Conservation (phyloP, 2,797 vertebrate species). For the Darevskia mixta region DNA sequence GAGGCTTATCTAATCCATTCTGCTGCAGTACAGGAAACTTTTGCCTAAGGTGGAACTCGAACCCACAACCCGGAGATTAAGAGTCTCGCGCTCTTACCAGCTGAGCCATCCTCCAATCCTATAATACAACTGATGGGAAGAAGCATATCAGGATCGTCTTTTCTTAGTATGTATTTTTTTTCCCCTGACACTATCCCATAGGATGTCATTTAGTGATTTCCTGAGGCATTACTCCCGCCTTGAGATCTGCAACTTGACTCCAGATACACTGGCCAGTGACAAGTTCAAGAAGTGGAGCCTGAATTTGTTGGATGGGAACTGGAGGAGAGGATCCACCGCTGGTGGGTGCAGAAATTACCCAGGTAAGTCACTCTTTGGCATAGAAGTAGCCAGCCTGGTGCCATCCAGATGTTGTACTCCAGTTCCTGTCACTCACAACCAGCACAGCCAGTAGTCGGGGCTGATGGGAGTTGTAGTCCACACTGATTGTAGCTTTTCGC, state of each 20-base stretch:
- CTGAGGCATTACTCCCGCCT: slow-evolving; percentile 85
- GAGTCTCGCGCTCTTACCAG: too few relatives aligned
- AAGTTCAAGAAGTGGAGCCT: slow-evolving; percentile 86
- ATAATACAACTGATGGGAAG: too few relatives aligned
- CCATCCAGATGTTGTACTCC: too few relatives aligned
- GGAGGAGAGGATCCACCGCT: slow-evolving; percentile 88
- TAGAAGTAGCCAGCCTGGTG: too few relatives aligned
- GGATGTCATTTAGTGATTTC: slow-evolving; percentile 91
- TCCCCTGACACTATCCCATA: slow-evolving; percentile 54
- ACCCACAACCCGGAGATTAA: too few relatives aligned
- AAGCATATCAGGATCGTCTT: neutral
- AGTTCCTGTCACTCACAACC: too few relatives aligned
- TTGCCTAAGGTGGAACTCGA: too few relatives aligned
- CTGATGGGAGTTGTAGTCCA: too few relatives aligned
- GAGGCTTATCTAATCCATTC: too few relatives aligned
- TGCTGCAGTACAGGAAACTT: too few relatives aligned
- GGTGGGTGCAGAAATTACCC: slow-evolving; percentile 89
- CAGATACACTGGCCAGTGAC: slow-evolving; percentile 83
- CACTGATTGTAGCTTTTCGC: neutral
- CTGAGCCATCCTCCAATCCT: too few relatives aligned
- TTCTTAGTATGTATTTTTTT: rapidly evolving
- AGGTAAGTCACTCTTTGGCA: slow-evolving; percentile 68
- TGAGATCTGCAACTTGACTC: slow-evolving; percentile 92
- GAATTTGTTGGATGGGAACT: slow-evolving; percentile 85
- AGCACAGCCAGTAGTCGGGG: too few relatives aligned